These are phyloP conservation scores for Myxocyprinus asiaticus DNA, from an alignment of 2,113 vertebrate genomes.

Conservation along the genomic window DNA sequence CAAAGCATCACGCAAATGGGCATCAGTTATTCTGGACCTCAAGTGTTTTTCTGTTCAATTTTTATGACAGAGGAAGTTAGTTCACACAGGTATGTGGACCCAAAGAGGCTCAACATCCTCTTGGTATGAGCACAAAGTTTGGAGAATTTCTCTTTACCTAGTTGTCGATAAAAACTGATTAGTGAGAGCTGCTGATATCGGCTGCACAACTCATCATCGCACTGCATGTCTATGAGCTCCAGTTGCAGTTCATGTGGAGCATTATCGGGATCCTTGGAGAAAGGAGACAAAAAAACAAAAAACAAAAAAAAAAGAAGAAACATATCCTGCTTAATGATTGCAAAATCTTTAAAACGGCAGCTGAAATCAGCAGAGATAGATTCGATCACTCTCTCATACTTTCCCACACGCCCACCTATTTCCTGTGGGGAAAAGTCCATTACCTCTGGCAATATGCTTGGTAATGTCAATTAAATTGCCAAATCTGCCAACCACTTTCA, in stretches of 20 bases:
- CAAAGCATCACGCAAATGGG: no score
- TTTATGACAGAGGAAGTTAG: not conserved
- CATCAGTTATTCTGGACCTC: no score
- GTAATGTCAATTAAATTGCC: not conserved
- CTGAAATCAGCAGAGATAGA: no score
- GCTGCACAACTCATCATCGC: not conserved
- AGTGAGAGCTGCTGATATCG: not conserved
- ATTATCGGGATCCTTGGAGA: no score
- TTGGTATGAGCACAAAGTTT: not conserved
- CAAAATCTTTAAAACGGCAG: no score
- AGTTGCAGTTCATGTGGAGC: no score
- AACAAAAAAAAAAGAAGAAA: no score
- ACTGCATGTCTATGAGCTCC: no score
- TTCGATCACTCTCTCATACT: no score
- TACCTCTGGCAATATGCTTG: constrained; percentile 32
- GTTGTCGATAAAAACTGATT: not conserved
- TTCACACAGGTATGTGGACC: constrained; percentile 3
- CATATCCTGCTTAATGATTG: no score
- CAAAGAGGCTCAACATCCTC: not conserved
- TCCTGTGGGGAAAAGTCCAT: constrained; percentile 5
- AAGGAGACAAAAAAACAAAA: no score
- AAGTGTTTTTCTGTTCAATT: not conserved
- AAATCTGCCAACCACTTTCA: constrained; percentile 56
- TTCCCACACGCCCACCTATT: no score
- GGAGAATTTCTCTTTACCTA: not conserved